Evolutionary conservation across 1,140 invertebrate genomes (phyloP).

Genomic region (Ceratitis capitata): DNA sequence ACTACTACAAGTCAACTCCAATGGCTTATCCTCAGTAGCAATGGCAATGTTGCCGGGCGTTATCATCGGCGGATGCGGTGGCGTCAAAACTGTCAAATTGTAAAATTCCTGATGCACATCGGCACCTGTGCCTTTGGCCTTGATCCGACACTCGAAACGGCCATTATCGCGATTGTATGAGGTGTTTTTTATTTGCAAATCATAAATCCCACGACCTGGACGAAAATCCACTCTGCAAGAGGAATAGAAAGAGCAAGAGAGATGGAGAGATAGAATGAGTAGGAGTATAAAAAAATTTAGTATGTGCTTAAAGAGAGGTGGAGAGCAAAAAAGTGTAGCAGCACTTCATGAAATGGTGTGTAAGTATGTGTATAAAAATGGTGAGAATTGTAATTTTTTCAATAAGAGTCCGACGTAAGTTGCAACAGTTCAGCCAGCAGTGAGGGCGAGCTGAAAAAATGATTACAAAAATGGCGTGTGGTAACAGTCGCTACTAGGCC

Average conservation of each 20-base stretch:
- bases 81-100: slow-evolving; percentile 84
- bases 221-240: slow-evolving; percentile 76
- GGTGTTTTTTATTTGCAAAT: slow-evolving; percentile 85
- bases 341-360: background rate
- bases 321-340: background rate
- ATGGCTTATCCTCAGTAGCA: slow-evolving; percentile 80
- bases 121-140: slow-evolving; percentile 83
- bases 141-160: slow-evolving; percentile 88
- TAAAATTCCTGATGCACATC: slow-evolving; percentile 86
- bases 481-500: background rate
- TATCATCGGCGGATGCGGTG: slow-evolving; percentile 82
- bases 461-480: background rate
- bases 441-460: background rate
- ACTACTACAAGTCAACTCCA: slow-evolving; percentile 84
- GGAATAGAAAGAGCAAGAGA: background rate
- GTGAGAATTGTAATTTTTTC: no score
- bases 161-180: slow-evolving; percentile 92
- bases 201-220: slow-evolving; percentile 84
- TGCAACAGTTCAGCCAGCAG: background rate
- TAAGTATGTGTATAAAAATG: background rate
- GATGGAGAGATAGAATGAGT: background rate
- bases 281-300: background rate
- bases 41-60: slow-evolving; percentile 74
- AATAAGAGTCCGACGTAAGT: background rate
- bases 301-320: background rate